Conservation (phyloP, 2,113 vertebrate species). For the Amphiprion ocellaris region DNA sequence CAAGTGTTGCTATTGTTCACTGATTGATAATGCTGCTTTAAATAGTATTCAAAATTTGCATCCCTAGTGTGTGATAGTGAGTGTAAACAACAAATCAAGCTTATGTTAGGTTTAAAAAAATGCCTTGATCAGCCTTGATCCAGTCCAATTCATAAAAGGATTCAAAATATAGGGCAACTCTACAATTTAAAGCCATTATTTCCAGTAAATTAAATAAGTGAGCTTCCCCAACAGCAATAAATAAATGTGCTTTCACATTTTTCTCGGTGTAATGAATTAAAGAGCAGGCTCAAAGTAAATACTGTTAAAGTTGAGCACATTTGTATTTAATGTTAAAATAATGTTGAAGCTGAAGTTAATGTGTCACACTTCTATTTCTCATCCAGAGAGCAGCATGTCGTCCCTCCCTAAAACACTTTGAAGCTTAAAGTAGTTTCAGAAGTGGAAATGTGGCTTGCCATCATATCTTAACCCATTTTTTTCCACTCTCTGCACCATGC, state of each 20-base stretch:
- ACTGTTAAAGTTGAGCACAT: neutral
- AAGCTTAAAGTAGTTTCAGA: constrained; percentile 30
- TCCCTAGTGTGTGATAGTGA: too few species aligned
- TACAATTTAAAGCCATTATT: constrained; percentile 1
- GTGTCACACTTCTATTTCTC: neutral
- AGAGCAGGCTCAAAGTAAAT: neutral
- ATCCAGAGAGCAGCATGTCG: neutral
- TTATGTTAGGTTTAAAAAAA: too few species aligned
- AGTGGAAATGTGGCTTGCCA: constrained; percentile 24
- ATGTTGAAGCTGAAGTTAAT: neutral
- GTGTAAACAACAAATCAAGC: too few species aligned
- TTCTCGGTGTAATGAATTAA: constrained; percentile 7
- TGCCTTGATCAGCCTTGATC: too few species aligned
- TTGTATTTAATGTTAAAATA: constrained; percentile 2
- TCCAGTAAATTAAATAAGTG: neutral
- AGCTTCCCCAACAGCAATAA: neutral
- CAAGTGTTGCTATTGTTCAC: too few species aligned
- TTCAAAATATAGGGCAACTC: neutral
- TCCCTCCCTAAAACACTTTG: neutral
- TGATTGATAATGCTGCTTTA: too few species aligned
- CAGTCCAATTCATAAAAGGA: neutral
- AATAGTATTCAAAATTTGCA: too few species aligned
- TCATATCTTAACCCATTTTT: constrained; percentile 6
- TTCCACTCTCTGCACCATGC: neutral
- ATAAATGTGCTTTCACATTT: neutral